Conservation (phyloP, 2,888 invertebrate genomes). For the Pseudococcus viburni region DNA sequence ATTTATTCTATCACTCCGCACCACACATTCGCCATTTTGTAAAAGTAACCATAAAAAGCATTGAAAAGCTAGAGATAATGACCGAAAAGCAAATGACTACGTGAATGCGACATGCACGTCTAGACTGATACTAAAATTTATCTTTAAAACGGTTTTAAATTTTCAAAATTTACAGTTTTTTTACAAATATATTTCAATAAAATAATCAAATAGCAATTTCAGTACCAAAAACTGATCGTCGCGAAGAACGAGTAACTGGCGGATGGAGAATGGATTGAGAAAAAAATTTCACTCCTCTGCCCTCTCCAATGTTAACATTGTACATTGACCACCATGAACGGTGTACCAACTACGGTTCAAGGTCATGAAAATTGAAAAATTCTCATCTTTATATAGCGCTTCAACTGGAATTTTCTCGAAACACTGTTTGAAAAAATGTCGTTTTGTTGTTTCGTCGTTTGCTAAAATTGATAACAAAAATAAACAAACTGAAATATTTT, state of each 20-base stretch:
- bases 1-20: conserved; percentile 29
- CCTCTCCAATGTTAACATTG: neutral
- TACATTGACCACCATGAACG: neutral
- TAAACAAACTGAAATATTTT: neutral
- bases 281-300: neutral
- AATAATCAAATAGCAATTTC: conserved; percentile 50
- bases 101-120: conserved; percentile 13
- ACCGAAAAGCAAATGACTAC: conserved; percentile 32
- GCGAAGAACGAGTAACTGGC: neutral
- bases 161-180: conserved; percentile 54
- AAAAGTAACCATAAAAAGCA: conserved; percentile 56
- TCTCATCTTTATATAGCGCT: neutral
- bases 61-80: conserved; percentile 53
- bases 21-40: conserved; percentile 66
- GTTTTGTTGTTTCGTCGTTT: neutral
- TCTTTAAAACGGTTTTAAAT: conserved; percentile 50
- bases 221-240: conserved; percentile 46
- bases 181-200: conserved; percentile 40
- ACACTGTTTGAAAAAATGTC: neutral
- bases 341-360: neutral
- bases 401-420: neutral
- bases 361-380: neutral
- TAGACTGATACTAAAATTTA: conserved; percentile 49
- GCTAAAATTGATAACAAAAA: neutral
- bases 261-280: conserved; percentile 11